Evolutionary conservation across 1,140 invertebrate genomes (phyloP), one percentile per base, ranked within the genome.

Genomic region (Argopecten irradians): DNA sequence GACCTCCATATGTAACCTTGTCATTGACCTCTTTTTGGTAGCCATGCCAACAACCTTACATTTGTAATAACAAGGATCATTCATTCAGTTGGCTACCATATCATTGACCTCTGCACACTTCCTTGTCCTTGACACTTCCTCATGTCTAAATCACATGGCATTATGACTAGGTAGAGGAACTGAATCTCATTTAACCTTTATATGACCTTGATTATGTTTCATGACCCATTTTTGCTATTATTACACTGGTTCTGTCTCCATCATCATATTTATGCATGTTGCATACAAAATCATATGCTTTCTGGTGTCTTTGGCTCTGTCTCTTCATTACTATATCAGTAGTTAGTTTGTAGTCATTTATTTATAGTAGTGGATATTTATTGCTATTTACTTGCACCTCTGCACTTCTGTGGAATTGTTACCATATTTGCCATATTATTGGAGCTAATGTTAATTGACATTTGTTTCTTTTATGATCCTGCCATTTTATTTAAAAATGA

Each of bases 221-320:
- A 8, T 71, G 36, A 5, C 36, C 13, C 36, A 39, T 39, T 5
- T 71, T 46, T 46, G 22, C 13, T 19, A n/a, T 28, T 71, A 71
- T 28, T n/a, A 28, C n/a, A 71, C 55, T 71, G 55, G 55, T 55
- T 55, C 43, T 55, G 43, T 71, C 55, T 71, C 55, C 55, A 71
- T 71, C 55, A 71, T 28, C 28, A 5, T n/a, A 71, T 71, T n/a
- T 8, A 28, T 71, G 55, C 55, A 71, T 71, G 55, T 28, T 5
- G n/a, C 55, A 71, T 71, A 39, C 13, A 28, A 28, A 71, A 71
- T n/a, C 55, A n/a, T 71, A 16, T 71, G 55, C 55, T 71, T 71
- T 0, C n/a, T 71, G 55, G 55, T 71, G 55, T 71, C 43, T 46
- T 71, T 71, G 55, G 55, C 28, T 71, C 55, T 71, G 19, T 46